These are phyloP conservation scores for Myodes glareolus DNA, from an alignment of 2,113 vertebrate species.

Conservation along the genomic window DNA sequence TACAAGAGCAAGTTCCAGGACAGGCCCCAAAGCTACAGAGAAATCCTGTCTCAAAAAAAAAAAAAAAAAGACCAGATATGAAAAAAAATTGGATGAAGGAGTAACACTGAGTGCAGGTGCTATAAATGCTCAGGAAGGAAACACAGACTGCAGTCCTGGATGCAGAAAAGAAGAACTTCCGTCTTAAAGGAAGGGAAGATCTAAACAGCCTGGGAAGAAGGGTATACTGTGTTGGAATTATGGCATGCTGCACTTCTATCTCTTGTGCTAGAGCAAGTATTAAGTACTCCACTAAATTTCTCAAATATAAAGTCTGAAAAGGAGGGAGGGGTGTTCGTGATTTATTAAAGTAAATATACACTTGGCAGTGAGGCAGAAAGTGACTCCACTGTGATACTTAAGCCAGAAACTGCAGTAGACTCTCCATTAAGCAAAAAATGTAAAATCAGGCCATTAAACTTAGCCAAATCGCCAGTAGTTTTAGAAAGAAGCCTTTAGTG, in stretches of 20 bases:
- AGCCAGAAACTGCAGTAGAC: background rate
- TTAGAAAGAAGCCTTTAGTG: slow-evolving; percentile 61
- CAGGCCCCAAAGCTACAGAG: no score
- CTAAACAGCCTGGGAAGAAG: slow-evolving; percentile 22
- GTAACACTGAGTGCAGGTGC: background rate
- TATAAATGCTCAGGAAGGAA: background rate
- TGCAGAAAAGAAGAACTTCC: background rate
- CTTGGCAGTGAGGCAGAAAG: slow-evolving; percentile 14
- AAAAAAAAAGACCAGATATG: slow-evolving; percentile 3
- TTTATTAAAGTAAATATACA: slow-evolving; percentile 40
- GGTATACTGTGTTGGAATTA: slow-evolving; percentile 24
- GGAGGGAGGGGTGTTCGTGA: background rate
- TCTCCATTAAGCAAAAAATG: slow-evolving; percentile 35
- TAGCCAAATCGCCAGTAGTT: slow-evolving; percentile 56
- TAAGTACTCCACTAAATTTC: slow-evolving; percentile 38
- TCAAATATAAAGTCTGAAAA: slow-evolving; percentile 46
- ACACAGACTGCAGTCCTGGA: background rate
- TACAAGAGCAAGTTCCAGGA: no score
- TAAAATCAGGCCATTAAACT: slow-evolving; percentile 54
- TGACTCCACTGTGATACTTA: background rate
- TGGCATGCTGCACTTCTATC: background rate
- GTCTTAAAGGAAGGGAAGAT: slow-evolving; percentile 12
- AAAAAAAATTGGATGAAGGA: slow-evolving; percentile 6
- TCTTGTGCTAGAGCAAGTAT: background rate
- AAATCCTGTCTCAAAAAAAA: no score